Evolutionary conservation across 1,140 invertebrate genomes (phyloP).

Genomic region (Drosophila ogumai): DNA sequence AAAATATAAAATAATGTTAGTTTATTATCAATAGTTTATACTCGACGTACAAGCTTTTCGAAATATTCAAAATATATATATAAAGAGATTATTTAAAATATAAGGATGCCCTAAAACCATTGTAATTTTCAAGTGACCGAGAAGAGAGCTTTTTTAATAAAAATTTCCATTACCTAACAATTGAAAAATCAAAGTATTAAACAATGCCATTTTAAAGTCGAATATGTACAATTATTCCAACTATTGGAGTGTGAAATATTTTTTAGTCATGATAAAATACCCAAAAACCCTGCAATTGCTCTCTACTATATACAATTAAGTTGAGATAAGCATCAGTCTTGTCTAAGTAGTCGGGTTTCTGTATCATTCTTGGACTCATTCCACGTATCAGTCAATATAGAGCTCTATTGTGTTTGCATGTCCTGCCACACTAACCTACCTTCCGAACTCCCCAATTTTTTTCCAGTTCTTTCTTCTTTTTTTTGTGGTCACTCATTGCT

Average conservation of each 20-base stretch:
- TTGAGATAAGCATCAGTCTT: too few relatives aligned
- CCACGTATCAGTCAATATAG: too few relatives aligned
- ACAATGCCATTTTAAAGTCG: not conserved
- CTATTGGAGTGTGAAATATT: not conserved
- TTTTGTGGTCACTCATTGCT: conserved; percentile 11
- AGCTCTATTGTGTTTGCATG: not conserved
- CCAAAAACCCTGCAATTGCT: too few relatives aligned
- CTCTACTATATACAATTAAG: too few relatives aligned
- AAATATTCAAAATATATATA: too few relatives aligned
- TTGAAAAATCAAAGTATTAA: not conserved
- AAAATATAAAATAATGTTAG: not conserved
- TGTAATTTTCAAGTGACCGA: not conserved
- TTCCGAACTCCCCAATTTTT: not conserved
- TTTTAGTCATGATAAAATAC: not conserved
- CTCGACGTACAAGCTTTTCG: too few relatives aligned
- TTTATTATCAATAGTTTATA: not conserved
- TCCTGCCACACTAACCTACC: conserved; percentile 14
- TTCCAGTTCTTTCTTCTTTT: not conserved
- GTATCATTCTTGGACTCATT: too few relatives aligned
- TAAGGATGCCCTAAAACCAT: not conserved
- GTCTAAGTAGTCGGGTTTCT: too few relatives aligned
- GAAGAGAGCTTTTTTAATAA: not conserved
- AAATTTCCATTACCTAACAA: not conserved
- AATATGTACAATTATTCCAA: not conserved
- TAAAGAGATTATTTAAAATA: not conserved